These are phyloP conservation scores for Crocodylus rhombifer DNA, from an alignment of 2,797 vertebrate species.

Conservation along the genomic window DNA sequence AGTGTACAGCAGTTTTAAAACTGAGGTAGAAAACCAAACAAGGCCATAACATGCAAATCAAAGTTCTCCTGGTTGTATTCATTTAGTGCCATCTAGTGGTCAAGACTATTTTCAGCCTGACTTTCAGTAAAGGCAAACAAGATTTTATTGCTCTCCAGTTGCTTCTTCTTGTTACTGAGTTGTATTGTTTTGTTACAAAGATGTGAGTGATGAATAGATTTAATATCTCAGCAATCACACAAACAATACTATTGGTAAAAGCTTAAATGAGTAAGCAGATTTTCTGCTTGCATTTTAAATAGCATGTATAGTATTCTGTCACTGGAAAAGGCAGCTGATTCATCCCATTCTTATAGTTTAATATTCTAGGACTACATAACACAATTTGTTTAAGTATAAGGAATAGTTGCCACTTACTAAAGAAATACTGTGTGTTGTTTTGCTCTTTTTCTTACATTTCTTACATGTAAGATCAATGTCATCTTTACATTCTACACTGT, in stretches of 20 bases:
- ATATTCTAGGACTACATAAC: not conserved
- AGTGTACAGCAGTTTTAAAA: slow-evolving; percentile 76
- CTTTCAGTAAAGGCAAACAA: not conserved
- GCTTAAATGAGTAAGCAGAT: not conserved
- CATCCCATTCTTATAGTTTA: not conserved
- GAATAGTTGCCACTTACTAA: not conserved
- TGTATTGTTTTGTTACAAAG: not conserved
- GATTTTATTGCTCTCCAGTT: not conserved
- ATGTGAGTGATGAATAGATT: not conserved
- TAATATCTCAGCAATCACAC: not conserved
- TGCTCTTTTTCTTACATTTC: too few relatives aligned
- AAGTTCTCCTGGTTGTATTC: slow-evolving; percentile 52
- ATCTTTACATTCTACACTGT: too few relatives aligned
- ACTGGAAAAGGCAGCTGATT: not conserved
- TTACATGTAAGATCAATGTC: too few relatives aligned
- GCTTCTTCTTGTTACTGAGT: not conserved
- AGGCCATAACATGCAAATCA: slow-evolving; percentile 2
- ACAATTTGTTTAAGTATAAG: not conserved
- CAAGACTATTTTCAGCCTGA: not conserved
- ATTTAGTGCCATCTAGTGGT: slow-evolving; percentile 75
- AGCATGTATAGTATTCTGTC: not conserved
- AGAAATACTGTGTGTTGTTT: too few relatives aligned
- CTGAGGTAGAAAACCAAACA: slow-evolving; percentile 70
- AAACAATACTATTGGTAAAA: not conserved
- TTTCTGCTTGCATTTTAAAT: not conserved